phyloP scores from a whole-genome alignment of 2,888 invertebrate species.

The Ditula angustiorana region DNA sequence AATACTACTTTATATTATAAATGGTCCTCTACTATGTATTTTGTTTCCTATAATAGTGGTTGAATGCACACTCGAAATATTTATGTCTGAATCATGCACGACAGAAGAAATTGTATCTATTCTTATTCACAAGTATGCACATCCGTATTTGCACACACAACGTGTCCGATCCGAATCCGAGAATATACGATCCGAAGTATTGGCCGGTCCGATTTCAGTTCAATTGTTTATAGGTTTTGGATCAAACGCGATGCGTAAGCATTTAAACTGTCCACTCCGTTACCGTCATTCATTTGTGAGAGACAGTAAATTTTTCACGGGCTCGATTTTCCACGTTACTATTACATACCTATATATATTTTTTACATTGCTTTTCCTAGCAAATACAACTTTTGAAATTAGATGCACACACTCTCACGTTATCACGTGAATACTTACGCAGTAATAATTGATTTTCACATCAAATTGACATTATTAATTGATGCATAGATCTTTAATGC shows the following conservation, averaged over 20 bases:
- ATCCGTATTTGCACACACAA: neutral
- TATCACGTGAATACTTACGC: constrained; percentile 21
- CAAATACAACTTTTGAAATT: neutral
- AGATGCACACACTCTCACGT: constrained; percentile 21
- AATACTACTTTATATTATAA: constrained; percentile 40
- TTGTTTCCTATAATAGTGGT: constrained; percentile 17
- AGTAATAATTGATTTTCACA: constrained; percentile 52
- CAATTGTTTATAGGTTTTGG: no score
- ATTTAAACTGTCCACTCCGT: neutral
- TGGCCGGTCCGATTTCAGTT: no score
- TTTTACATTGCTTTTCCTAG: neutral
- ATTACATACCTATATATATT: neutral
- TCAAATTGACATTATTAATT: constrained; percentile 78
- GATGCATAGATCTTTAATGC: constrained; percentile 53
- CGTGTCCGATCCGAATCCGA: no score
- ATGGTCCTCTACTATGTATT: constrained; percentile 58
- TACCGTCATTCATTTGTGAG: neutral
- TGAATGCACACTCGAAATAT: constrained; percentile 19
- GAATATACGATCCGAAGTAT: no score
- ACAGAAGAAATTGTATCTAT: neutral
- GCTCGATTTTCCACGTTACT: neutral
- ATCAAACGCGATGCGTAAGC: neutral
- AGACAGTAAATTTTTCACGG: neutral
- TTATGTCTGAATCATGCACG: constrained; percentile 13
- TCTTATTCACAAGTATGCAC: neutral